Percentiles rank a stretch among this genome's conserved stretches.
Conservation (phyloP, 2,888 invertebrate species). For the Thalpophila matura region DNA sequence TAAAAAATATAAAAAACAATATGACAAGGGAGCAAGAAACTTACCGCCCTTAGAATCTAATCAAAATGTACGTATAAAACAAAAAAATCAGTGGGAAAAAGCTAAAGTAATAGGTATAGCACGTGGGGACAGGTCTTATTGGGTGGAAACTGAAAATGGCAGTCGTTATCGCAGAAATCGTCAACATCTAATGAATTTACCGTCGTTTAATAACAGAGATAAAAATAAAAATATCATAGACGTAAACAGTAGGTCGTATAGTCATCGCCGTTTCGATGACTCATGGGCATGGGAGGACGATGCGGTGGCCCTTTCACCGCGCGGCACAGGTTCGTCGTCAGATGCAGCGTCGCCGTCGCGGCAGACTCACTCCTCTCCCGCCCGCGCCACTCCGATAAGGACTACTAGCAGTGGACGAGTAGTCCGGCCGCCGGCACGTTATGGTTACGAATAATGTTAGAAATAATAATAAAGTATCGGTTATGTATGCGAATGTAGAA, state of each 20-base stretch:
- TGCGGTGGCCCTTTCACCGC: not conserved
- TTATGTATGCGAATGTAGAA: too few relatives aligned
- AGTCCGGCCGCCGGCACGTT: not conserved
- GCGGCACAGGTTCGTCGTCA: not conserved
- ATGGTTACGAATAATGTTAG: not conserved
- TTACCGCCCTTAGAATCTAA: not conserved
- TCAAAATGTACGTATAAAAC: not conserved
- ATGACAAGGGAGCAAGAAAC: not conserved
- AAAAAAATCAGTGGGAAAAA: not conserved
- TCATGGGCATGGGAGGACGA: not conserved
- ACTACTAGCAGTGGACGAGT: constrained; percentile 1
- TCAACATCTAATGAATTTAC: not conserved
- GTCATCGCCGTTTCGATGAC: not conserved
- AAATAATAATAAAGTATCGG: too few relatives aligned
- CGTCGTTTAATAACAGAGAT: too few relatives aligned
- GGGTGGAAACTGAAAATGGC: too few relatives aligned
- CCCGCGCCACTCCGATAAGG: not conserved
- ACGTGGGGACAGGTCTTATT: not conserved
- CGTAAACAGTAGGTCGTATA: not conserved
- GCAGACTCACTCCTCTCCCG: not conserved
- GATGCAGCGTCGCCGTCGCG: not conserved
- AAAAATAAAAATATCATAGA: not conserved
- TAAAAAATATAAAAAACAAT: not conserved
- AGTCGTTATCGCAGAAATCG: too few relatives aligned
- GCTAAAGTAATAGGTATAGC: not conserved